Conservation (phyloP, 1,140 invertebrate genomes). For the Ladona fulva region DNA sequence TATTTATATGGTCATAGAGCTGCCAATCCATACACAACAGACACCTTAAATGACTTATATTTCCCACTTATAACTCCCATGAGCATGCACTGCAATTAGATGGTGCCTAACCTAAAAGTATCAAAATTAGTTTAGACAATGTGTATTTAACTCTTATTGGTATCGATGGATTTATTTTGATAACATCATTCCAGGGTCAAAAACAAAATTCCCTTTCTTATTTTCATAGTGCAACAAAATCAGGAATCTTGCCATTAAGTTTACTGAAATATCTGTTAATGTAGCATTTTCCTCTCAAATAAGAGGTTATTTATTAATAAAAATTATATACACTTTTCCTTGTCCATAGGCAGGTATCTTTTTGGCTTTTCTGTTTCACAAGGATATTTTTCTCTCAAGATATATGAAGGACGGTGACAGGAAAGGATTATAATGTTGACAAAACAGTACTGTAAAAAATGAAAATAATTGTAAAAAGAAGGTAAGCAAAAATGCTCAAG, state of each 20-base stretch:
- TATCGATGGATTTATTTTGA: too few relatives aligned
- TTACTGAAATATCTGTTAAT: not conserved
- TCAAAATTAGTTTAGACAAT: too few relatives aligned
- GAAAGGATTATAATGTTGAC: not conserved
- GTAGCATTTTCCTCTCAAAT: not conserved
- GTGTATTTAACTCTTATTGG: too few relatives aligned
- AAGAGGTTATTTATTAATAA: constrained; percentile 5
- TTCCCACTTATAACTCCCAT: too few relatives aligned
- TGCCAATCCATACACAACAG: too few relatives aligned
- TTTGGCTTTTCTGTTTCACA: constrained; percentile 6
- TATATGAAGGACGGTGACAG: constrained; percentile 4
- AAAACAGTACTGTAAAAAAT: not conserved
- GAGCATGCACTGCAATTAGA: too few relatives aligned
- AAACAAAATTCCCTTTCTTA: not conserved
- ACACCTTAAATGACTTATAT: too few relatives aligned
- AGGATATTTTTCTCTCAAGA: not conserved
- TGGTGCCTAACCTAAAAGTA: too few relatives aligned
- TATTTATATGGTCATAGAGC: too few relatives aligned
- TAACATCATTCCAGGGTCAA: not conserved
- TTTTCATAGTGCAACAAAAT: not conserved
- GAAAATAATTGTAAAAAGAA: not conserved
- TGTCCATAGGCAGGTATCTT: constrained; percentile 4
- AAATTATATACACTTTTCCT: constrained; percentile 5
- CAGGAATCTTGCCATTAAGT: not conserved
- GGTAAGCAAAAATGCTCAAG: not conserved